Percentiles rank a stretch among this genome's conserved stretches.
phyloP scores from a whole-genome alignment of 1,140 invertebrate genomes.

The Musca domestica region DNA sequence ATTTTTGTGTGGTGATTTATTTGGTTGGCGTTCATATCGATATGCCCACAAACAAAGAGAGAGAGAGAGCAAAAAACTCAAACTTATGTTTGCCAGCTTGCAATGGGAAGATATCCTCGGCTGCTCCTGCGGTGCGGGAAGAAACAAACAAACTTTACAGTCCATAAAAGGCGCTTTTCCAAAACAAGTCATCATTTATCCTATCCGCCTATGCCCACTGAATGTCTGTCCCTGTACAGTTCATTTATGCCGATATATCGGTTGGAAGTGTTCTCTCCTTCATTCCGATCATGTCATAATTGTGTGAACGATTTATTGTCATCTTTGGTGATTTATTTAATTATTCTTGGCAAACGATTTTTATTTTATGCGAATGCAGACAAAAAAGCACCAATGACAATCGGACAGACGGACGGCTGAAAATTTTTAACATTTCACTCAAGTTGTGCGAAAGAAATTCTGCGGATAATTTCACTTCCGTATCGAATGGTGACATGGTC shows the following conservation, averaged over 20 bases:
- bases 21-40: slow-evolving; percentile 27
- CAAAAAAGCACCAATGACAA: neutral
- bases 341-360: slow-evolving; percentile 21
- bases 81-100: neutral
- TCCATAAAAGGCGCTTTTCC: slow-evolving; percentile 1
- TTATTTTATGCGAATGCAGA: neutral
- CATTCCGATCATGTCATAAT: slow-evolving; percentile 27
- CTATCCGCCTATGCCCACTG: slow-evolving; percentile 6
- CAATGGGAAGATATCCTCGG: neutral
- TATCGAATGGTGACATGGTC: neutral
- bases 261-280: slow-evolving; percentile 13
- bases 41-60: neutral
- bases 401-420: neutral
- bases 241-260: neutral
- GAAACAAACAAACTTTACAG: slow-evolving; percentile 15
- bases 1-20: slow-evolving; percentile 52
- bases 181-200: too few species aligned
- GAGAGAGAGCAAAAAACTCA: neutral
- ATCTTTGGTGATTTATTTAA: slow-evolving; percentile 28
- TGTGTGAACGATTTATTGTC: slow-evolving; percentile 31
- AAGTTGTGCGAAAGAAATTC: slow-evolving; percentile 7
- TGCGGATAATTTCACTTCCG: slow-evolving; percentile 24
- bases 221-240: slow-evolving; percentile 1
- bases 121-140: slow-evolving; percentile 13
- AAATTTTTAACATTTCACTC: slow-evolving; percentile 12